Percentiles rank a stretch among this genome's conserved stretches.
These are phyloP conservation scores for Zoanthus sociatus DNA, from an alignment of 92 coral and sea anemone species.

Conservation along the genomic window DNA sequence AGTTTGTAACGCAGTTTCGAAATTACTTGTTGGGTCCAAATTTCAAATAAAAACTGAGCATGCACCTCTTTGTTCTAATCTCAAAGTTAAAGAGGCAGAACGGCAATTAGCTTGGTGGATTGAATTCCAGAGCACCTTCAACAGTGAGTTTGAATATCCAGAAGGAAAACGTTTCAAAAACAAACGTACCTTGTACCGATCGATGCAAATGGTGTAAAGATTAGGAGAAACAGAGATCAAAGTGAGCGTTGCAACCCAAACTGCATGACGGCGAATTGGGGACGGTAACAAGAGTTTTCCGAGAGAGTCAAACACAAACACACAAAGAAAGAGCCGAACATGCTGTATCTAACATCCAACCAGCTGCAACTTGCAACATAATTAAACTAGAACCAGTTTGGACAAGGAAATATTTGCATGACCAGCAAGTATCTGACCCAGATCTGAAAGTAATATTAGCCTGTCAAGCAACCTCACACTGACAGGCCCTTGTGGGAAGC, in stretches of 20 bases:
- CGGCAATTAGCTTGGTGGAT: conserved; percentile 7
- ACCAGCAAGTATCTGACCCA: conserved; percentile 53
- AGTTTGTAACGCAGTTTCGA: not conserved
- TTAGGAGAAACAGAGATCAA: conserved; percentile 18
- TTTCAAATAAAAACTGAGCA: conserved; percentile 70
- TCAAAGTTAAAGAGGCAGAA: conserved; percentile 68
- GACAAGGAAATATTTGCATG: conserved; percentile 47
- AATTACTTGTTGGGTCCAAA: conserved; percentile 42
- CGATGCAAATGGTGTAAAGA: conserved; percentile 60
- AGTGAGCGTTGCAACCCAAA: conserved; percentile 45
- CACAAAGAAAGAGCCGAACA: not conserved
- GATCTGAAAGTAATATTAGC: conserved; percentile 39
- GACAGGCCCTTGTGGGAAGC: conserved; percentile 54
- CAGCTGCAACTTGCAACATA: conserved; percentile 16
- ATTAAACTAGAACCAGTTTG: conserved; percentile 54
- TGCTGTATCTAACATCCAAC: conserved; percentile 6
- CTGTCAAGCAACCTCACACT: conserved; percentile 15
- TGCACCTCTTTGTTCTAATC: conserved; percentile 56
- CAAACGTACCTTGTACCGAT: conserved; percentile 55
- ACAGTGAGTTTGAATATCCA: conserved; percentile 60
- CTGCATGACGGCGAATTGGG: conserved; percentile 4
- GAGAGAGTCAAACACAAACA: not conserved
- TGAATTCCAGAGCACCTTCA: conserved; percentile 48
- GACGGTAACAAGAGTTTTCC: not conserved
- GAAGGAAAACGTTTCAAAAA: conserved; percentile 28